Conservation (phyloP, 2,888 invertebrate species). For the Euplagia quadripunctaria region DNA sequence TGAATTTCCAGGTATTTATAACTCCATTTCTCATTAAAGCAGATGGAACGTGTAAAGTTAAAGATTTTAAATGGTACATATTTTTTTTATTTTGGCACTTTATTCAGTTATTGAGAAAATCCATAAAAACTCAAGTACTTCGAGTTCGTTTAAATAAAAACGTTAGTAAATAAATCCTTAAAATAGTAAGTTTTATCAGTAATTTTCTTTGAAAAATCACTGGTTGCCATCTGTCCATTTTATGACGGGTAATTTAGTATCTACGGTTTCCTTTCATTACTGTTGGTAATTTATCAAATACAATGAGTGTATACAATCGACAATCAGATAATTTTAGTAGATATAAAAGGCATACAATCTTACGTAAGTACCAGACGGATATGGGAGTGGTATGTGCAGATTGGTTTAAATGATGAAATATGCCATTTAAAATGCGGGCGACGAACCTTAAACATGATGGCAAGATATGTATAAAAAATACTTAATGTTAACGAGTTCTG, state of each 20-base stretch:
- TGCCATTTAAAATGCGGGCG: background rate
- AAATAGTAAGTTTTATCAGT: background rate
- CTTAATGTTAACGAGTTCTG: constrained; percentile 1
- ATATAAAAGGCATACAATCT: constrained; percentile 17
- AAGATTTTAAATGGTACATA: too few species aligned
- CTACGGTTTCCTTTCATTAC: constrained; percentile 15
- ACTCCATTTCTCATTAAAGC: too few species aligned
- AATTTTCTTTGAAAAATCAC: too few species aligned
- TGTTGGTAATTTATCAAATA: constrained; percentile 5
- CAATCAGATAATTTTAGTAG: constrained; percentile 4
- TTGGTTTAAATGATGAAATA: constrained; percentile 1
- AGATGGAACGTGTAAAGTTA: too few species aligned
- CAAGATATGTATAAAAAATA: background rate
- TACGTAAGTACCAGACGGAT: constrained; percentile 9
- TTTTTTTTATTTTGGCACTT: too few species aligned
- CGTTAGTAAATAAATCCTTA: background rate
- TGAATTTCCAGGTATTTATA: too few species aligned
- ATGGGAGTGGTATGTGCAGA: background rate
- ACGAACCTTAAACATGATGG: background rate
- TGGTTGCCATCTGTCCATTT: background rate
- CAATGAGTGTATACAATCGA: constrained; percentile 3
- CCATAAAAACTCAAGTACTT: too few species aligned
- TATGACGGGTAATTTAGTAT: constrained; percentile 4
- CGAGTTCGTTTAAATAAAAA: too few species aligned
- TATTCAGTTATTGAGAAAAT: too few species aligned